Conservation (phyloP, 2,113 vertebrate species). For the Syrrhaptes paradoxus region DNA sequence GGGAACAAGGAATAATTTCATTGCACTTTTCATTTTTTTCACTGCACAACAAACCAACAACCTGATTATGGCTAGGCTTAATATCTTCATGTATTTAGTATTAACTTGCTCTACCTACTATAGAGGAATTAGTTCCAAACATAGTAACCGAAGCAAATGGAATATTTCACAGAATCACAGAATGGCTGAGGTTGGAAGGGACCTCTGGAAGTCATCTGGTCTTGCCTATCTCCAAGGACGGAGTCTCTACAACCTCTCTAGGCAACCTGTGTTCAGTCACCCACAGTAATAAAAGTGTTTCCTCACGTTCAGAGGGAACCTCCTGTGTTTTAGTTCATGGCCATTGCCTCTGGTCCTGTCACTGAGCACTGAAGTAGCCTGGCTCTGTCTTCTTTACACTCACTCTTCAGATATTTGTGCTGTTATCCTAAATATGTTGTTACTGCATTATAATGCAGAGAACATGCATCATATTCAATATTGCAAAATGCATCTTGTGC, state of each 20-base stretch:
- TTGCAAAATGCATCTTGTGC: neutral
- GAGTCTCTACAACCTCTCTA: neutral
- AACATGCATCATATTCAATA: neutral
- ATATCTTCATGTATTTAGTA: neutral
- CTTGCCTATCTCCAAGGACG: neutral
- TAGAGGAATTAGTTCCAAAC: neutral
- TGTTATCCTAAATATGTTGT: neutral
- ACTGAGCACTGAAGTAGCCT: neutral
- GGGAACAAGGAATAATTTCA: neutral
- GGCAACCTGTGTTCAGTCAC: neutral
- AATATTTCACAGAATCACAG: neutral
- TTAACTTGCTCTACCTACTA: neutral
- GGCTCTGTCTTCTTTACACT: neutral
- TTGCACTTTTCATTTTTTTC: neutral
- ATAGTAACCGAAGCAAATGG: neutral
- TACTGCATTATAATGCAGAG: neutral
- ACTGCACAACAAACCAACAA: too few species aligned
- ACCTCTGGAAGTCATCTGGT: neutral
- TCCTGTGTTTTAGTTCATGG: neutral
- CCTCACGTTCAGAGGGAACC: neutral
- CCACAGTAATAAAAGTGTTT: neutral
- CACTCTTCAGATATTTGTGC: neutral
- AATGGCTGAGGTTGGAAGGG: neutral
- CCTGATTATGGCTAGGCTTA: neutral
- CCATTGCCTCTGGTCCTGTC: neutral